Base-by-base conservation (phyloP, 2,888 invertebrate genomes). In the Chrysolina haemoptera region DNA sequence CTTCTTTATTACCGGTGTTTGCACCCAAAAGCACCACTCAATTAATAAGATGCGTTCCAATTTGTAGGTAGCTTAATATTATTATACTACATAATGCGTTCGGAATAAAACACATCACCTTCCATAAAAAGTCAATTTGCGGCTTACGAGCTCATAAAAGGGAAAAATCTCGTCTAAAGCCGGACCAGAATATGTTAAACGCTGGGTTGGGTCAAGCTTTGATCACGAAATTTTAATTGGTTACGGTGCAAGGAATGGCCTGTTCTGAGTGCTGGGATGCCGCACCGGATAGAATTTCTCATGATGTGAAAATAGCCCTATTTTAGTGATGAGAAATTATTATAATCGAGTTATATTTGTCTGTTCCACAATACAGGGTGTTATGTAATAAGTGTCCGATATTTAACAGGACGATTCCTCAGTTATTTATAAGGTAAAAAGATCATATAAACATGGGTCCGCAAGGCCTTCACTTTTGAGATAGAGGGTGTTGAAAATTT, bases 211-310 rank as follows among this genome's bases (percentile, higher is more conserved):
- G 79, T 78, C 76, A 62, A 76, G 77, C 77, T 78, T 80, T 77
- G 82, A 83, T 82, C 81, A 81, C 81, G 81, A 82, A 83, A 82
- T 80, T 80, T 82, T 83, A 83, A 83, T 83, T 83, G 81, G 82
- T 80, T 81, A 79, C 81, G 82, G 81, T 81, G 73, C 68, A 76
- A 68, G 74, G 71, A 73, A 71, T 65, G 68, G 71, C 64, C 75
- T 72, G 75, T 53, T 70, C 73, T 72, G 76, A 71, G 75, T 78
- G 71, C 75, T 73, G 72, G 72, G 78, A 73, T 77, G 76, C 74
- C 75, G 73, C 70, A 63, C 35, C 68, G 64, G 53, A 20, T 16
- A 2, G 14, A 12, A 43, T 53, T 53, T 27, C 40, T 67, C 12
- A n/a, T 5, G n/a, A 50, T 35, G 8, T 43, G 66, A 35, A 35